Base-by-base conservation (phyloP, 1,140 invertebrate species). In the Drosophila kurseongensis region DNA sequence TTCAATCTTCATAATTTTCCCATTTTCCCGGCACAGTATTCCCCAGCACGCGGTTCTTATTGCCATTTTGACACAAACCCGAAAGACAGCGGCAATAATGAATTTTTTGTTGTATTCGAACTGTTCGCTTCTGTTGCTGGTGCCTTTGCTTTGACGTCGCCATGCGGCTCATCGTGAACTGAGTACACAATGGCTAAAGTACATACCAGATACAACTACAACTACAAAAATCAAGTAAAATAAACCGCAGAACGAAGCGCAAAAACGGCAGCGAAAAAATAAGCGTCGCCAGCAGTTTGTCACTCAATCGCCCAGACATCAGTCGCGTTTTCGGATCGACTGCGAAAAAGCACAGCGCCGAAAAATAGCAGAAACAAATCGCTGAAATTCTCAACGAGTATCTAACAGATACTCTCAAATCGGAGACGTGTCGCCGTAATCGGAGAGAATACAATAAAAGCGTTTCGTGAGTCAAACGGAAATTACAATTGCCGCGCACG, bases 111-210 rank as follows among this genome's bases (percentile, higher is more conserved):
- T 41, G 72, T 66, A 75, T 75, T 75, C 61, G 61, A 76, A 76
- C 72, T 47, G 62, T 75, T 75, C 29, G 68, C 68, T 52, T 45
- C 58, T 74, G 56, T 52, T 56, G 69, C 36, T 38, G 32, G 36
- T 57, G 60, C 32, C 35, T 35, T 57, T 59, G 76, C 52, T 63
- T 54, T 67, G 56, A 61, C 73, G 73, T 78, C 65, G 81, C 75
- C 78, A 73, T 71, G 65, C 73, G 63, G 67, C 82, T 76, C 76
- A 83, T 79, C 84, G 83, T 83, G 83, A 73, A 80, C 84, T 83
- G 83, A 80, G 83, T 89, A 88, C 83, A 88, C 83, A 88, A 88
- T 88, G 84, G 80, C 77, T 84, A 84, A 89, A 89, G 80, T 89
- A 89, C 85, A 90, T 65, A 84, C 79, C 62, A 44, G 48, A 60